These are phyloP conservation scores for Ambastaia sidthimunki DNA, from an alignment of 2,797 vertebrate species.

Conservation along the genomic window DNA sequence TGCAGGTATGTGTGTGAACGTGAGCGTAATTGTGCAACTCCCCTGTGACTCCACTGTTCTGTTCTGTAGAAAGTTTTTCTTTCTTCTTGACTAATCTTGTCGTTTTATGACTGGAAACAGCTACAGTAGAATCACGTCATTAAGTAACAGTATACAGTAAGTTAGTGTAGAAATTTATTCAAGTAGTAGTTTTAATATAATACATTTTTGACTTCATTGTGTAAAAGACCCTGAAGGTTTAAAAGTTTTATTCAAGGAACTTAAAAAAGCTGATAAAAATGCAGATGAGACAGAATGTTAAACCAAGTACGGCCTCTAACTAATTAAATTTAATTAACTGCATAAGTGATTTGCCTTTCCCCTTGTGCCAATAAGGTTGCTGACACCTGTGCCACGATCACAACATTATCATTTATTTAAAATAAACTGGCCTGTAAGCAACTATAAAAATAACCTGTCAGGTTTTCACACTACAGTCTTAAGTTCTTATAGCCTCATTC, in stretches of 20 bases:
- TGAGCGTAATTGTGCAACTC: constrained; percentile 27
- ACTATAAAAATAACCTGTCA: too few relatives aligned
- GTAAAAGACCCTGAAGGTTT: neutral
- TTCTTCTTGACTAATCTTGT: neutral
- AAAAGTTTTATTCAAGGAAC: neutral
- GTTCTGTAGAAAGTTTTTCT: constrained; percentile 11
- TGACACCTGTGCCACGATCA: too few relatives aligned
- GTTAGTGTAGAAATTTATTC: neutral
- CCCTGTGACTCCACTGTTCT: neutral
- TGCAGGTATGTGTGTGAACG: constrained; percentile 35
- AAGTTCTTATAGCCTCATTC: too few relatives aligned
- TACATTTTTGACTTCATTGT: neutral
- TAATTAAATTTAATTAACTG: neutral
- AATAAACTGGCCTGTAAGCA: too few relatives aligned
- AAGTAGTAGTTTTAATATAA: too few relatives aligned
- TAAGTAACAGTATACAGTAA: neutral
- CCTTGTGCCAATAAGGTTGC: too few relatives aligned
- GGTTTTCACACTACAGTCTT: too few relatives aligned
- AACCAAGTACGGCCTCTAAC: neutral
- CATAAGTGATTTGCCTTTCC: too few relatives aligned
- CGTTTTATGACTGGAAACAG: neutral
- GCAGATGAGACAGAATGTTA: neutral
- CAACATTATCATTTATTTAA: too few relatives aligned
- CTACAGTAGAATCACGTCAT: neutral
- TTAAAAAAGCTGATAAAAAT: neutral